Conservation (phyloP, 2,888 invertebrate genomes). For the Lepeophtheirus nordmannii region DNA sequence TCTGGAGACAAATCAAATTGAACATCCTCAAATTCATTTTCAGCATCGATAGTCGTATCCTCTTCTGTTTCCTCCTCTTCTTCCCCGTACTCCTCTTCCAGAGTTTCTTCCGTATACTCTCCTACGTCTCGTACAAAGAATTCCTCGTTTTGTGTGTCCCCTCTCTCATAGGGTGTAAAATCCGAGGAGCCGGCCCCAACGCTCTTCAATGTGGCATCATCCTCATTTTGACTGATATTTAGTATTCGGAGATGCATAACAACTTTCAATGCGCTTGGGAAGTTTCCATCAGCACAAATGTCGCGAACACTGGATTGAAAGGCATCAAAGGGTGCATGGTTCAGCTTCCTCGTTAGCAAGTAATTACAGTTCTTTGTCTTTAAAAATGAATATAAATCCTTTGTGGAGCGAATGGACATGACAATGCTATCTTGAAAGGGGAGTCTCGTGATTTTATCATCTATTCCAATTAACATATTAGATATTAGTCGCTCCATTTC, state of each 20-base stretch:
- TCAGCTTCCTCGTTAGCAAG: neutral
- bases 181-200: neutral
- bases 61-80: neutral
- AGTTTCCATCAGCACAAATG: slow-evolving; percentile 1
- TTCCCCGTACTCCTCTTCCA: neutral
- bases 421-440: neutral
- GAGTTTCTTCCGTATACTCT: neutral
- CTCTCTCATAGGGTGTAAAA: neutral
- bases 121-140: too few species aligned
- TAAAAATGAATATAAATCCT: neutral
- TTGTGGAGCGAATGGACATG: neutral
- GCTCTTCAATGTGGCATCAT: neutral
- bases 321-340: neutral
- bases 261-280: neutral
- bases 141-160: neutral
- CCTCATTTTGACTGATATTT: neutral
- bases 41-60: neutral
- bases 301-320: neutral
- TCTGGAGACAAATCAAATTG: neutral
- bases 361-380: neutral
- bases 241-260: neutral
- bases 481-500: neutral
- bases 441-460: neutral
- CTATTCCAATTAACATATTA: neutral
- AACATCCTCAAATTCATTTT: neutral